phyloP scores from a whole-genome alignment of 37 sponge, comb jelly and placozoan genomes.

The Spongia lamella region DNA sequence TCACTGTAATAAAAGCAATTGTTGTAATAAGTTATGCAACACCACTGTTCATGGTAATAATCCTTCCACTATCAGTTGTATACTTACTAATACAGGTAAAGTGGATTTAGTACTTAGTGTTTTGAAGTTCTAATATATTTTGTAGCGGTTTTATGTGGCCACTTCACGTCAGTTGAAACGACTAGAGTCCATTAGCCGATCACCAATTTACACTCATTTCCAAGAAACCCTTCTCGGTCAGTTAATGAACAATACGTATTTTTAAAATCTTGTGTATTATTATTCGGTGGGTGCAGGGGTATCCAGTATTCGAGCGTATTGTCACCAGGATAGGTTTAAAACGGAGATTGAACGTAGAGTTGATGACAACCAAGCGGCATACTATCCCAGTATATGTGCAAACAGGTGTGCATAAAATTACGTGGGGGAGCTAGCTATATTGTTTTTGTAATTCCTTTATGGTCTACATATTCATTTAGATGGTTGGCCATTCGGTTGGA shows the following conservation, averaged over 20 bases:
- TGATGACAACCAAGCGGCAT: slow-evolving; percentile 92
- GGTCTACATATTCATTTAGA: slow-evolving; percentile 21
- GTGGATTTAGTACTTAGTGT: too few relatives aligned
- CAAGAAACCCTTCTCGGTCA: slow-evolving; percentile 89
- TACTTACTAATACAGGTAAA: slow-evolving; percentile 82
- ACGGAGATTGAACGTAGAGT: slow-evolving; percentile 76
- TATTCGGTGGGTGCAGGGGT: too few relatives aligned
- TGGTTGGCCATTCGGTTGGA: slow-evolving; percentile 96
- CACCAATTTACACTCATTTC: slow-evolving; percentile 98
- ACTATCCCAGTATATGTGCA: slow-evolving; percentile 86
- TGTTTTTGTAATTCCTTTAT: too few relatives aligned
- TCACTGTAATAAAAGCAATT: slow-evolving; percentile 63
- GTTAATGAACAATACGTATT: too few relatives aligned
- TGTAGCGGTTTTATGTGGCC: slow-evolving; percentile 85
- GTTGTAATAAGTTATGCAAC: slow-evolving; percentile 77
- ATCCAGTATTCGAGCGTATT: slow-evolving; percentile 89
- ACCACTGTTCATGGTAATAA: slow-evolving; percentile 76
- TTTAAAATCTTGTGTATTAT: too few relatives aligned
- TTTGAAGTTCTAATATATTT: neutral
- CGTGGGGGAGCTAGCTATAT: too few relatives aligned
- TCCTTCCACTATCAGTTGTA: slow-evolving; percentile 79
- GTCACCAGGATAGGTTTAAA: slow-evolving; percentile 70
- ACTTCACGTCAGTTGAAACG: slow-evolving; percentile 97
- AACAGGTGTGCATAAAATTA: slow-evolving; percentile 59
- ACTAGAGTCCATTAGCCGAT: slow-evolving; percentile 88